Evolutionary conservation across 2,797 vertebrate species (phyloP).

Genomic region (Chlorospingus semifuscus): DNA sequence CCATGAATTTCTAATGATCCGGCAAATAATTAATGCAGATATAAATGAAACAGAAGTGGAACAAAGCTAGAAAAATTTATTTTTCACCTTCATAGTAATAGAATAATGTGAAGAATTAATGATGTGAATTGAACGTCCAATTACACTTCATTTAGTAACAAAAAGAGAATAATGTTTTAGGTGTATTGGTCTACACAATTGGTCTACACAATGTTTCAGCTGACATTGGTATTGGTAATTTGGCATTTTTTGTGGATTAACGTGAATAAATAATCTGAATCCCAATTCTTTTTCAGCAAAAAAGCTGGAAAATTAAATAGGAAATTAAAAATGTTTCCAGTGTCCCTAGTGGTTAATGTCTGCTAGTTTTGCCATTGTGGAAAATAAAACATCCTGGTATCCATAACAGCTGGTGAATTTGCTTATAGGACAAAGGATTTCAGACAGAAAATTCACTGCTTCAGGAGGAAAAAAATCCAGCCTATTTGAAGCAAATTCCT

Average conservation of each 20-base stretch:
- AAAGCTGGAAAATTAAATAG: neutral
- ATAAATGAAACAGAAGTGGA: neutral
- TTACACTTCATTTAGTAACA: neutral
- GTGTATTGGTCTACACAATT: neutral
- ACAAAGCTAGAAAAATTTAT: neutral
- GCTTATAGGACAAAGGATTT: neutral
- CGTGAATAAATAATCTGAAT: neutral
- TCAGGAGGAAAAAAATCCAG: rapidly evolving
- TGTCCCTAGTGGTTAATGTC: neutral
- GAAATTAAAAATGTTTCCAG: neutral
- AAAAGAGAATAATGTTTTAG: neutral
- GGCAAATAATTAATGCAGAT: neutral
- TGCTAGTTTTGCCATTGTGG: neutral
- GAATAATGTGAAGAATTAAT: neutral
- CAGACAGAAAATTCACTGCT: neutral
- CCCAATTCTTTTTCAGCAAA: neutral
- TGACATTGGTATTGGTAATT: neutral
- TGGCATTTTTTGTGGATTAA: neutral
- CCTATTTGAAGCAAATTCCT: neutral
- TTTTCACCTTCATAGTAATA: neutral
- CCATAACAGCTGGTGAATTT: neutral
- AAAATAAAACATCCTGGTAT: neutral
- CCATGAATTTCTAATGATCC: neutral
- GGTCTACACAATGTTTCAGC: too few relatives aligned
- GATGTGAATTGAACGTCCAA: neutral